Base-by-base conservation (phyloP, 2,113 vertebrate species). In the Daphoenositta chrysoptera region DNA sequence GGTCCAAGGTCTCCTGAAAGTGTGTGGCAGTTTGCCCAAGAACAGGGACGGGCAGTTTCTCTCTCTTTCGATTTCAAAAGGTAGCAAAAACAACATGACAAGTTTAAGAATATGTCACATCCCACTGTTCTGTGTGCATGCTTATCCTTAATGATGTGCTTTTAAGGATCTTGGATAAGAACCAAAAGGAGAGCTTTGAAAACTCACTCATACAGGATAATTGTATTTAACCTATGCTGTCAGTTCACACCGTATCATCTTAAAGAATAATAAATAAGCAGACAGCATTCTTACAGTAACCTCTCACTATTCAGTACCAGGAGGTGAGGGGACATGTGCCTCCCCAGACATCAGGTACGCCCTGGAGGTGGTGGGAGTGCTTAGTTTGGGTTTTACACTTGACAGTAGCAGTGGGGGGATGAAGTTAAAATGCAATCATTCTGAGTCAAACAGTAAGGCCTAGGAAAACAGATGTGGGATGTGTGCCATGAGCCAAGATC, bases 401-500 rank as follows among this genome's bases (percentile, higher is more conserved):
- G 94, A 92, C 7, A 0, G 96, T 96, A 95, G 93, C 93, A 72
- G 82, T 57, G 65, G 50, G 71, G 87, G 63, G 54, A 77, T 28
- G 72, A 94, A 91, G 81, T 85, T 89, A 73, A 97, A 97, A 93
- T 33, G 61, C 30, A 70, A 44, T 93, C 73, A 82, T 81, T 89
- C 92, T 13, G 40, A 91, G 75, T 92, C 95, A 93, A 76, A 86
- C 64, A n/a, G 83, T 80, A 93, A 94, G 61, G 63, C 58, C 88
- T 92, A 94, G 80, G 89, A 96, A 97, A 97, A 95, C 95, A 97
- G 93, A 97, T 96, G 91, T 90, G 95, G 85, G 81, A 68, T 90
- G 72, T 81, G 77, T 86, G 87, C 73, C 82, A 47, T 83, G 75
- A 93, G 96, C 94, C 94, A 94, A 96, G 93, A 95, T 94, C 92